Percentiles rank a stretch among this genome's conserved stretches.
Conservation (phyloP, 2,888 invertebrate genomes). For the Tromatobia lineatoria region DNA sequence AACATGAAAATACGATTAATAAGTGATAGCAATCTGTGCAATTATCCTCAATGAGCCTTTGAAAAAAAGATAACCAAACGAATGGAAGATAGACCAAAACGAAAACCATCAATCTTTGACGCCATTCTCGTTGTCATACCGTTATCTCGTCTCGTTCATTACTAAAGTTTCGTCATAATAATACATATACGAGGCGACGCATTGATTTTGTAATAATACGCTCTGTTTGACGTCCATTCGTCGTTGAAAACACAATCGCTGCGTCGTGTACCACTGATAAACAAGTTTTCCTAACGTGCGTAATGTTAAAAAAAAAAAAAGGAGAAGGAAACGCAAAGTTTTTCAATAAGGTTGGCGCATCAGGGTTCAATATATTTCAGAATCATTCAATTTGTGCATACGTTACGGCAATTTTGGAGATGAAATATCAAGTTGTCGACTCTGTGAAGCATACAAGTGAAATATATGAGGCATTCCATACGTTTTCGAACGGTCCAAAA, state of each 20-base stretch:
- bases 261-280: slow-evolving; percentile 21
- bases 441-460: neutral
- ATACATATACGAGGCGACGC: slow-evolving; percentile 4
- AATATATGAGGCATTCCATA: no score
- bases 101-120: slow-evolving; percentile 29
- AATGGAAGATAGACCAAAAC: slow-evolving; percentile 26
- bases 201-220: slow-evolving; percentile 20
- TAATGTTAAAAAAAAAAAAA: neutral
- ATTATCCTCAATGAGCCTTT: slow-evolving; percentile 67
- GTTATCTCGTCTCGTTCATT: slow-evolving; percentile 23
- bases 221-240: slow-evolving; percentile 34
- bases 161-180: slow-evolving; percentile 5
- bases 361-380: neutral
- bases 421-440: neutral
- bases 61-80: slow-evolving; percentile 25
- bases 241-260: slow-evolving; percentile 3
- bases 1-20: slow-evolving; percentile 77
- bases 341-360: slow-evolving; percentile 38
- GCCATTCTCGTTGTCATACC: slow-evolving; percentile 30
- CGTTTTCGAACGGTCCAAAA: no score
- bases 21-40: slow-evolving; percentile 71
- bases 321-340: neutral
- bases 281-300: neutral
- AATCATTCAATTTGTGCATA: neutral
- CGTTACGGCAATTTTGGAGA: neutral